Base-by-base conservation (phyloP, 53 echinoderm and acorn worm species). In the Stichopus horrens region DNA sequence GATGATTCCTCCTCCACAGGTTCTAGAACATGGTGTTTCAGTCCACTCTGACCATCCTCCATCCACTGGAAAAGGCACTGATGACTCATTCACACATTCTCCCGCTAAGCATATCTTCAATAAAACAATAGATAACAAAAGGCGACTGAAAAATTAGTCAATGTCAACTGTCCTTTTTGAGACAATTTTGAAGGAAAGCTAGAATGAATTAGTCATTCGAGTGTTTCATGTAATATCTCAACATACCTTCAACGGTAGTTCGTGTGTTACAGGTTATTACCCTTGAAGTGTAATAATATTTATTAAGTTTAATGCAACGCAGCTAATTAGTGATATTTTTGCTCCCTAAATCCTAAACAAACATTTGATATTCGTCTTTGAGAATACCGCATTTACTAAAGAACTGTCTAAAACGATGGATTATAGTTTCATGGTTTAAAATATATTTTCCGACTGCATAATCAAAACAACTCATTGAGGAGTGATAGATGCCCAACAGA, bases 1-100 rank as follows among this genome's bases (percentile, higher is more conserved):
- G n/a, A n/a, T n/a, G n/a, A n/a, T n/a, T n/a, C n/a, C n/a, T n/a
- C n/a, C n/a, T n/a, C n/a, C n/a, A n/a, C 84, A 84, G 0, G 84
- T 84, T 51, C 84, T 84, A 9, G 85, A 85, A 76, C 91, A 74
- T 19, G 89, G 7, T 23, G 65, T 74, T 19, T 87, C 87, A 53
- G 11, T 75, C 87, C 76, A 74, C 53, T 2, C 74, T 52, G 74
- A 74, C 87, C 74, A 75, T 9, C 87, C 87, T 18, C 87, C 87
- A 19, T 52, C 87, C 74, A 87, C 59, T 20, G 87, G 87, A 7
- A 74, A 18, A 2, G 87, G 74, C 9, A 75, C 87, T 1, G 75
- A 73, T 11, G 76, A 76, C 78, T 63, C 76, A 8, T 21, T 21
- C 19, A 88, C 23, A 66, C 85, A 85, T 52, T 65, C 85, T 4